Base-by-base conservation (phyloP, 2,797 vertebrate genomes). In the Eospalax fontanierii region DNA sequence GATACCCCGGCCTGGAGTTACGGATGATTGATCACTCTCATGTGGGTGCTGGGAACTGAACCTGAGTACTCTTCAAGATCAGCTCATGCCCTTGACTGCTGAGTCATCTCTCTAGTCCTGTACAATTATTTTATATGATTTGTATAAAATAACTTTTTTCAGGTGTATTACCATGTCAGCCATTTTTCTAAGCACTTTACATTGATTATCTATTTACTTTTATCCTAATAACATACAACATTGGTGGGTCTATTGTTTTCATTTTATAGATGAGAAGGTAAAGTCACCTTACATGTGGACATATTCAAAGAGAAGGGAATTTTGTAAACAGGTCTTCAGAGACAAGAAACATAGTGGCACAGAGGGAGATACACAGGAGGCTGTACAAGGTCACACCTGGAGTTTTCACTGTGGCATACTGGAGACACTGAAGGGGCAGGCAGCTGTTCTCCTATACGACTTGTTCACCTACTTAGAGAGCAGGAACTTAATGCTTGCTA, bases 171-270 rank as follows among this genome's bases (percentile, higher is more conserved):
- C 68, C 74, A 65, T 71, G 6, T 11, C 18, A 21, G 38, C 19
- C 74, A 81, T 93, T 95, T 87, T n/a, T 93, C 68, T 68, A 82
- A 76, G 11, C 10, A 80, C 1, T 94, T 80, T 71, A 80, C 75
- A 78, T 38, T 88, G 87, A 79, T 35, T 78, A 28, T 73, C 21
- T 91, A 22, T 89, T 89, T 83, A 93, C 87, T 84, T n/a, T 73
- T 54, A 15, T 35, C 79, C 24, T 14, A 40, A 79, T 74, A 88
- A 1, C 78, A 9, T 18, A 59, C 21, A 92, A 43, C 30, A 90
- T 79, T 78, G 7, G 19, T 70, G 43, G 6, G 65, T 76, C 54
- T 86, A 63, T 54, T 76, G 59, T 50, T 33, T 15, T 85, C 16
- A 46, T 66, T 78, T 85, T 85, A 70, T 76, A 88, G 2, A 30